phyloP scores from a whole-genome alignment of 2,888 invertebrate species.

The Crematogaster levior region DNA sequence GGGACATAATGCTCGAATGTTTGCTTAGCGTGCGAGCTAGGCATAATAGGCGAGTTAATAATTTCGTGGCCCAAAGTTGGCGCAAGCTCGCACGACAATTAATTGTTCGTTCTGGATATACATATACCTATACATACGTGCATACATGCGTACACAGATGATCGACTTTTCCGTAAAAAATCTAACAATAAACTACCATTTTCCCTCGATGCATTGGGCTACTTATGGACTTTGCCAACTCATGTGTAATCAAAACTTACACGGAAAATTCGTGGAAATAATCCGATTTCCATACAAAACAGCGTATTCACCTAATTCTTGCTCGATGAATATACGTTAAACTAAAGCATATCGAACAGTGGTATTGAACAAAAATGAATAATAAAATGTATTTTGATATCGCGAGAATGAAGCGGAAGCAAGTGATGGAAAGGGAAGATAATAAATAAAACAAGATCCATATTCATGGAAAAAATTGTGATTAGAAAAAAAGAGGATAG shows the following conservation, averaged over 20 bases:
- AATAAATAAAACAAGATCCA: neutral
- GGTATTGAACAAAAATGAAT: neutral
- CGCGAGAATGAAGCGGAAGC: neutral
- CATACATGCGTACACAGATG: neutral
- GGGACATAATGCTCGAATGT: conserved; percentile 53
- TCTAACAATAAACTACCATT: conserved; percentile 40
- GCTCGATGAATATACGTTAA: neutral
- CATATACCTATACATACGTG: neutral
- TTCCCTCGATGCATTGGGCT: conserved; percentile 55
- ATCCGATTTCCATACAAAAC: neutral
- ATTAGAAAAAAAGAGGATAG: conserved; percentile 14
- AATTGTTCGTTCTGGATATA: conserved; percentile 62
- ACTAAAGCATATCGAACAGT: neutral
- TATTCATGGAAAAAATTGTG: conserved; percentile 16
- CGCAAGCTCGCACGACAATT: conserved; percentile 64
- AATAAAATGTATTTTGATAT: conserved; percentile 1
- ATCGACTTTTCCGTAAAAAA: neutral
- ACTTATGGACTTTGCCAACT: conserved; percentile 50
- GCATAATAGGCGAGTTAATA: conserved; percentile 68
- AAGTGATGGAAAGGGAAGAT: conserved; percentile 2
- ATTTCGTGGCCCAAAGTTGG: conserved; percentile 65
- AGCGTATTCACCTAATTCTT: neutral
- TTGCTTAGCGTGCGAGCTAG: conserved; percentile 57
- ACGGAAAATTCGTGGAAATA: conserved; percentile 9
- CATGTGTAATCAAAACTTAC: conserved; percentile 16